These are phyloP conservation scores for Poecilia picta DNA, from an alignment of 2,797 vertebrate species.

Conservation along the genomic window DNA sequence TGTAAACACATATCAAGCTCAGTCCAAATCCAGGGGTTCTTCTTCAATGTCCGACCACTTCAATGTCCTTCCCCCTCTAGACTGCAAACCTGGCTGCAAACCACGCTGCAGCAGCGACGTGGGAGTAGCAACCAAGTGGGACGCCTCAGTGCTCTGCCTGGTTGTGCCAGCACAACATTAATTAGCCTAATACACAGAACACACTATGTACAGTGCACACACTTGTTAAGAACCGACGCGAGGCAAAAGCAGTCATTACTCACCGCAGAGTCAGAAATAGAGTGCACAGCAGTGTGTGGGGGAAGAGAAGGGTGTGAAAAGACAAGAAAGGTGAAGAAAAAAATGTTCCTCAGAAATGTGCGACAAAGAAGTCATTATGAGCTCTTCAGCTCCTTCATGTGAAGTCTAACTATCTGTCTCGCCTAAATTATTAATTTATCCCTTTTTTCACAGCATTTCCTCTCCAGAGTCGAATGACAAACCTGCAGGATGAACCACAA, in stretches of 20 bases:
- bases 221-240: constrained; percentile 65
- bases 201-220: constrained; percentile 62
- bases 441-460: constrained; percentile 39
- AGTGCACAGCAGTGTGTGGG: constrained; percentile 53
- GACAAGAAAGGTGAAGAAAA: constrained; percentile 40
- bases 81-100: constrained; percentile 30
- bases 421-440: constrained; percentile 65
- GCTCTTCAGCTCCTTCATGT: constrained; percentile 49
- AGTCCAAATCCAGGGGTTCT: background rate
- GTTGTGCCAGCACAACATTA: constrained; percentile 58
- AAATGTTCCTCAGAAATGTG: constrained; percentile 38
- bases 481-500: constrained; percentile 65
- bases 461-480: constrained; percentile 57
- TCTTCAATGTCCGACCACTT: background rate
- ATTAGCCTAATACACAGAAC: constrained; percentile 69
- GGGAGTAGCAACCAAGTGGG: constrained; percentile 53
- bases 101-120: constrained; percentile 31
- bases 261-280: constrained; percentile 73
- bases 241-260: constrained; percentile 71
- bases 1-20: background rate
- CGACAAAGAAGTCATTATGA: constrained; percentile 59
- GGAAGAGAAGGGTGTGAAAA: constrained; percentile 63
- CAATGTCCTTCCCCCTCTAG: constrained; percentile 17
- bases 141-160: constrained; percentile 43
- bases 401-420: constrained; percentile 51